Conservation (phyloP, 2,888 invertebrate species). For the Netelia melanura region DNA sequence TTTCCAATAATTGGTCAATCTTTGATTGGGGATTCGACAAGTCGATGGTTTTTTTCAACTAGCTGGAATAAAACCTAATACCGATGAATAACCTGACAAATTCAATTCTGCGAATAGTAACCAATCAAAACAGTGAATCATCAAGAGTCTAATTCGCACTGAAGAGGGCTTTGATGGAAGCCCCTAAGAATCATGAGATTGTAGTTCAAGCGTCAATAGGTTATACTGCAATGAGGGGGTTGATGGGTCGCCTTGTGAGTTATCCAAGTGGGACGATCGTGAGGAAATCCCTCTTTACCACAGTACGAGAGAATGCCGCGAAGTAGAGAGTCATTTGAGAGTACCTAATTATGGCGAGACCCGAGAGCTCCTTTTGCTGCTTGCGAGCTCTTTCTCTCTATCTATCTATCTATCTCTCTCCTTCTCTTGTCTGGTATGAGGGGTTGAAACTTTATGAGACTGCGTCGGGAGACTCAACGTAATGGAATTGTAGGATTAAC, state of each 20-base stretch:
- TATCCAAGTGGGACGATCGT: conserved; percentile 56
- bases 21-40: too few relatives aligned
- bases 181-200: conserved; percentile 1
- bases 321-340: conserved; percentile 56
- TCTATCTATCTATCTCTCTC: not conserved
- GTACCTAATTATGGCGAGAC: conserved; percentile 69
- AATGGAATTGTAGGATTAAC: conserved; percentile 74
- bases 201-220: conserved; percentile 3
- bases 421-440: conserved; percentile 46
- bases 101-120: not conserved
- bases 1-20: too few relatives aligned
- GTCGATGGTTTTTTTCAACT: too few relatives aligned
- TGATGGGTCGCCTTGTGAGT: conserved; percentile 40
- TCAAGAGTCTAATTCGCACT: not conserved
- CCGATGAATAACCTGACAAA: not conserved
- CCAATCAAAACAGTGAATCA: not conserved
- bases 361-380: conserved; percentile 30
- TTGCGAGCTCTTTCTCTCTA: not conserved
- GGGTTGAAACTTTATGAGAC: conserved; percentile 69
- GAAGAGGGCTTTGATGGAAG: conserved; percentile 6
- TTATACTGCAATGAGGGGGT: not conserved
- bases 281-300: conserved; percentile 60
- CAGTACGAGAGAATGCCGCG: conserved; percentile 29
- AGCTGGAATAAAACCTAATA: too few relatives aligned
- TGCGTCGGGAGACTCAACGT: conserved; percentile 62